Base-by-base conservation (phyloP, 2,113 vertebrate genomes). In the Sphaerodactylus townsendi region DNA sequence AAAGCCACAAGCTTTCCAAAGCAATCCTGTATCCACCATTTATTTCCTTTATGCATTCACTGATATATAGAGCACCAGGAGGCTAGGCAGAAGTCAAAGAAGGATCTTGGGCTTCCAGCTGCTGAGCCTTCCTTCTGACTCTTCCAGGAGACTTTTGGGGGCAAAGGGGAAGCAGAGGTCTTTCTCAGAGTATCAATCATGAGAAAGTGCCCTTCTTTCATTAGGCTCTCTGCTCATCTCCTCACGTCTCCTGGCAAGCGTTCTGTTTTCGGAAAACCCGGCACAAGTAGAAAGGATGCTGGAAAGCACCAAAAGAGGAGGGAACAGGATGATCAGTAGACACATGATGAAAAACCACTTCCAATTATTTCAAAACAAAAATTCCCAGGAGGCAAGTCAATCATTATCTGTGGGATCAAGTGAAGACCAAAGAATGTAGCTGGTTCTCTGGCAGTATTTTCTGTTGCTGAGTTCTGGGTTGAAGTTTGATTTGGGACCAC, bases 71-170 rank as follows among this genome's bases (percentile, higher is more conserved):
- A 71, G 37, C 59, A 70, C n/a, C 68, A 59, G 65, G 66, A 62
- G 44, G 50, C 30, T 39, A 59, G 46, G 3, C 65, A 59, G 48
- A 56, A 1, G 30, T 48, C 83, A 25, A 3, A 14, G 13, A 64
- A 21, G 41, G 75, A 64, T 82, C 80, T 90, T 10, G 41, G 81
- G 76, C 73, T 89, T 87, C 70, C 90, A 89, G 73, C 73, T 87
- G 86, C 80, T 87, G 65, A 15, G 37, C 41, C 39, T 64, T 50
- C 41, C 66, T 79, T 70, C 46, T 0, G 10, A 44, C 46, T 41
- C 74, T 15, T 10, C 5, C 79, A 79, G 7, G n/a, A 84, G 88
- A 81, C 81, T 87, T 65, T 70, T 6, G 0, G 21, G 30, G 71
- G 23, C 82, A 90, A 35, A 72, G 74, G 65, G 81, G 73, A 76